Base-by-base conservation (phyloP, 2,113 vertebrate genomes). In the Spizaetus ornatus region DNA sequence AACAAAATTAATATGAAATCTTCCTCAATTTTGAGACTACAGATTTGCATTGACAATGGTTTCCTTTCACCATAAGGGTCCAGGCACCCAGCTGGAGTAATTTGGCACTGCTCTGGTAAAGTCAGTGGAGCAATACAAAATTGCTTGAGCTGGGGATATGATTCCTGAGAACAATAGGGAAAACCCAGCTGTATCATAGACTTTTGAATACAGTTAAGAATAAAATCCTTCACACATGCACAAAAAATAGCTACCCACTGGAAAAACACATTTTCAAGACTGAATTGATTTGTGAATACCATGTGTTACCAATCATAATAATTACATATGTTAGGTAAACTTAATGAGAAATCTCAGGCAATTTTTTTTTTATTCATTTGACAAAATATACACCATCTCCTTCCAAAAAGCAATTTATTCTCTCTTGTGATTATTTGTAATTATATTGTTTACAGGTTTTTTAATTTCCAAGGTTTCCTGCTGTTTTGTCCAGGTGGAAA, bases 301-400 rank as follows among this genome's bases (percentile, higher is more conserved):
- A 82, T 92, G 42, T 94, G 91, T 66, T 95, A 88, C 55, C 32
- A 78, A 74, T 86, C 80, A 84, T 71, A 93, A 88, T 88, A 93
- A 95, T 91, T 94, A 71, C n/a, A 63, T 93, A 86, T 43, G 47
- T 71, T 84, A 95, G 56, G 55, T 92, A 91, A 96, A 94, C 47
- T 74, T 94, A 86, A 94, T 86, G 36, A 82, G 50, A 93, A 88
- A 91, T 67, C 10, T 55, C 40, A 52, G 76, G 16, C 17, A 22
- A 18, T 13, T 91, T 69, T 82, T 70, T 38, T 80, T 77, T 81
- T 25, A 79, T 88, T 80, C 16, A 20, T 86, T 79, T 82, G 50
- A 89, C 34, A 91, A 83, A 94, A 62, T 80, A 38, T 31, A 59
- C 16, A 43, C 34, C 63, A 23, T 61, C 11, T 72, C 10, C 16